Base-by-base conservation (phyloP, 1,140 invertebrate species). In the Paramacrobiotus metropolitanus region DNA sequence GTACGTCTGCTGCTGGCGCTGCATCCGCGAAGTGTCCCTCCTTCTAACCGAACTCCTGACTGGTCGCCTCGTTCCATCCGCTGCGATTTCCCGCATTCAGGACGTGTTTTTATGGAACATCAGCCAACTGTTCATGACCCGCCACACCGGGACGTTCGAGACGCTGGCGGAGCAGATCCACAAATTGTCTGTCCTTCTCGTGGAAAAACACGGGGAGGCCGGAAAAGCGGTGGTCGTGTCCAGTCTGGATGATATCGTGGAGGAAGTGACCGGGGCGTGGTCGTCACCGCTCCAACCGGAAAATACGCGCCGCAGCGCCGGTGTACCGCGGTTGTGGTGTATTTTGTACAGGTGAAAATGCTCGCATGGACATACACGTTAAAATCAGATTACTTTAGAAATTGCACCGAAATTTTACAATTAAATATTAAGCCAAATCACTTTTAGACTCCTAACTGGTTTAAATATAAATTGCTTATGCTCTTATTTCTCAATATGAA, bases 71-170 rank as follows among this genome's bases (percentile, higher is more conserved):
- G n/a, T 40, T 40, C 34, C n/a, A 40, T 40, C 34, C 34, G n/a
- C n/a, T n/a, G n/a, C n/a, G n/a, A n/a, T n/a, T n/a, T n/a, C n/a
- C n/a, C n/a, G n/a, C n/a, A n/a, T n/a, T n/a, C n/a, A n/a, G n/a
- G n/a, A n/a, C n/a, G n/a, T n/a, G n/a, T n/a, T n/a, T n/a, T n/a
- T n/a, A n/a, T 55, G 48, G 48, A 55, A 20, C 15, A 24, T 55
- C 4, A 20, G 4, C 15, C 48, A 55, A 24, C 24, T 55, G 48
- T 28, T 24, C 0, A 24, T 55, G 4, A 55, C 48, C 24, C 15
- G 48, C 24, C 48, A 55, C 48, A 55, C 48, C 48, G 48, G 48
- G 15, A 24, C 48, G 4, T 55, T 55, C 48, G 48, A 55, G 4
- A 24, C 15, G 9, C 48, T 55, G 24, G 48, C 48, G 15, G 48